These are phyloP conservation scores for Sebastes cheni DNA, from an alignment of 2,797 vertebrate species.

Conservation along the genomic window DNA sequence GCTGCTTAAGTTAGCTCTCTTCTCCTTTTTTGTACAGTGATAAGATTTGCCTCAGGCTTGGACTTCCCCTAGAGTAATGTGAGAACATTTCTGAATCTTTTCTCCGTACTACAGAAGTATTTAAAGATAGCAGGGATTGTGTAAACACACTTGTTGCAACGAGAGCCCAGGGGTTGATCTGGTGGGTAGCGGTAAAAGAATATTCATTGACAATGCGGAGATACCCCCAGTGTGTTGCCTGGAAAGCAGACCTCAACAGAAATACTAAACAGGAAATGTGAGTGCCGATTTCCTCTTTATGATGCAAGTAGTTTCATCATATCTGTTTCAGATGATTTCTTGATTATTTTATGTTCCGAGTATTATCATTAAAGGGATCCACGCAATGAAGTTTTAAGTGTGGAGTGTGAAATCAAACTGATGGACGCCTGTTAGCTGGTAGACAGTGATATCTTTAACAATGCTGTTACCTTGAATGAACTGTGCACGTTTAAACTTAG, in stretches of 20 bases:
- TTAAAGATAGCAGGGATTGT: slow-evolving; percentile 33
- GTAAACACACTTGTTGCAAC: slow-evolving; percentile 20
- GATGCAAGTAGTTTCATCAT: slow-evolving; percentile 8
- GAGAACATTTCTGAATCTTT: slow-evolving; percentile 36
- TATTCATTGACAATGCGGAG: neutral
- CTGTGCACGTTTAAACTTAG: neutral
- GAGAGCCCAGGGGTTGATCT: slow-evolving; percentile 23
- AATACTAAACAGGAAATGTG: neutral
- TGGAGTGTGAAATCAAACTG: neutral
- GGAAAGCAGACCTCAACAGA: neutral
- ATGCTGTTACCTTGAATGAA: neutral
- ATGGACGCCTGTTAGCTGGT: neutral
- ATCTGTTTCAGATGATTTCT: slow-evolving; percentile 4
- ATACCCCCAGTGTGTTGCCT: slow-evolving; percentile 5
- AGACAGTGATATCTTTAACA: neutral
- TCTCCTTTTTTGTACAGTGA: slow-evolving; percentile 7
- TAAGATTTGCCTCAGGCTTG: slow-evolving; percentile 17
- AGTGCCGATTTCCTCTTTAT: neutral
- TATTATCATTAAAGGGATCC: neutral
- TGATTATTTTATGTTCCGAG: slow-evolving; percentile 21
- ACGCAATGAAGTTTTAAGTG: neutral
- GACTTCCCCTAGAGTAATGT: slow-evolving; percentile 26
- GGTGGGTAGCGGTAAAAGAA: slow-evolving; percentile 13
- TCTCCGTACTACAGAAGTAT: slow-evolving; percentile 15
- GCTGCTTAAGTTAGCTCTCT: neutral